phyloP scores from a whole-genome alignment of 2,113 vertebrate genomes.

The Amblyornis subalaris region DNA sequence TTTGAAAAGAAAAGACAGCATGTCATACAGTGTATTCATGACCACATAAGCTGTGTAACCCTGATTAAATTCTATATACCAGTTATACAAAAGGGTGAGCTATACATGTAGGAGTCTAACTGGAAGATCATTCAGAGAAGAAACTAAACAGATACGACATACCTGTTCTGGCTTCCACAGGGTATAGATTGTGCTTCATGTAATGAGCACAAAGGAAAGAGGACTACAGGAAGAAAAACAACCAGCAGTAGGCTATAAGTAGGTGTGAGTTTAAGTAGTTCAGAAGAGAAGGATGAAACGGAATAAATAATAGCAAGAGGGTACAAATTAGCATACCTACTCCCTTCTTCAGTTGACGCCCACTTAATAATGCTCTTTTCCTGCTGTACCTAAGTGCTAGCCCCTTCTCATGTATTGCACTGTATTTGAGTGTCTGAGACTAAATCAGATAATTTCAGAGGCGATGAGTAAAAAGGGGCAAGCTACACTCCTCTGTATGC shows the following conservation, averaged over 20 bases:
- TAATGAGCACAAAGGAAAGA: background rate
- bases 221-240: background rate
- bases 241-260: background rate
- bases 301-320: slow-evolving; percentile 13
- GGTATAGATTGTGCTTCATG: background rate
- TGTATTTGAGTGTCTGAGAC: background rate
- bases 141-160: background rate
- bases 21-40: background rate
- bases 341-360: background rate
- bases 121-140: background rate
- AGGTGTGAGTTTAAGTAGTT: background rate
- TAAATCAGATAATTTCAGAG: background rate
- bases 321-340: background rate
- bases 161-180: background rate
- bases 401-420: background rate
- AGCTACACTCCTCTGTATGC: background rate
- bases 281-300: background rate
- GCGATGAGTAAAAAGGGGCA: background rate
- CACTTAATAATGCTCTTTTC: background rate
- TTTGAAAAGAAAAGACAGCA: background rate
- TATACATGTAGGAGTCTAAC: background rate
- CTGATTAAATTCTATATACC: background rate
- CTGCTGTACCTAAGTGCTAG: background rate
- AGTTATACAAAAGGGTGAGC: background rate
- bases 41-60: background rate